Percentiles rank a stretch among this genome's conserved stretches.
Evolutionary conservation across 2,113 vertebrate species (phyloP).

Genomic region (Crotalus viridis): DNA sequence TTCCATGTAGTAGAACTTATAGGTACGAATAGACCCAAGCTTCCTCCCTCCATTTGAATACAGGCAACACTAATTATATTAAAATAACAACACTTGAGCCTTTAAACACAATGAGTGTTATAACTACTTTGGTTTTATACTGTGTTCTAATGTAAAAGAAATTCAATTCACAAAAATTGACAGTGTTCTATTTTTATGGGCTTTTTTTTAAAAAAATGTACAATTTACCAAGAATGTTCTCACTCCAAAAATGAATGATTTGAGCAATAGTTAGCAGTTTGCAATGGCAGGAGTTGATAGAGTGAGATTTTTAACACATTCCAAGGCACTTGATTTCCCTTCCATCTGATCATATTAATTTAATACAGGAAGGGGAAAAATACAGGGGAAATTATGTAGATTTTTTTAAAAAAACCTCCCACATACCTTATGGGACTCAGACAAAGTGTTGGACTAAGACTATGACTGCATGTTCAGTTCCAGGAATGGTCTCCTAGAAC

Average conservation of each 20-base stretch:
- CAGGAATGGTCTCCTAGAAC: slow-evolving; percentile 68
- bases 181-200: slow-evolving; percentile 63
- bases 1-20: neutral
- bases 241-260: slow-evolving; percentile 65
- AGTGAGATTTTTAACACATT: slow-evolving; percentile 66
- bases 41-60: neutral
- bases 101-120: neutral
- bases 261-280: slow-evolving; percentile 65
- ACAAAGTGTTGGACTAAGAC: slow-evolving; percentile 73
- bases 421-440: slow-evolving; percentile 80
- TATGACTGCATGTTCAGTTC: slow-evolving; percentile 62
- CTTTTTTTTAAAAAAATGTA: slow-evolving; percentile 17
- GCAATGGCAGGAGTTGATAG: slow-evolving; percentile 66
- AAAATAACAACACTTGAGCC: neutral
- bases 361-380: slow-evolving; percentile 58
- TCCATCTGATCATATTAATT: slow-evolving; percentile 76
- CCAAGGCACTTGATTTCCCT: slow-evolving; percentile 72
- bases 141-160: slow-evolving; percentile 51
- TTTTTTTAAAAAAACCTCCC: slow-evolving; percentile 72
- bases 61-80: neutral
- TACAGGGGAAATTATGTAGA: slow-evolving; percentile 69
- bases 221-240: slow-evolving; percentile 63
- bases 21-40: neutral
- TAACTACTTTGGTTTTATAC: slow-evolving; percentile 33
- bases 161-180: slow-evolving; percentile 52